phyloP scores from a whole-genome alignment of 2,797 vertebrate genomes.

The Poeciliopsis turneri region DNA sequence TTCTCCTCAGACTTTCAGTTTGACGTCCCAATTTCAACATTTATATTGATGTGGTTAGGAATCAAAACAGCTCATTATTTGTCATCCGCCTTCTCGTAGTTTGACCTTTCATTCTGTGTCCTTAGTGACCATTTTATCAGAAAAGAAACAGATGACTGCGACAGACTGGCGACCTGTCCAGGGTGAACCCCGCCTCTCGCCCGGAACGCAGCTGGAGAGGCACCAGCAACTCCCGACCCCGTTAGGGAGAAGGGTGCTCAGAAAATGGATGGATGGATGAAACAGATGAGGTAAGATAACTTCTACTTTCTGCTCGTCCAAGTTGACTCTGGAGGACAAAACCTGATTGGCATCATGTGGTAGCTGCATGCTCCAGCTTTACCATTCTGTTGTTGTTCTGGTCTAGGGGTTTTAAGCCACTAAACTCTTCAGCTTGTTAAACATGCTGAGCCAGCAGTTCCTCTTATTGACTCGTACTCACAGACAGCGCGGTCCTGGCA shows the following conservation, averaged over 20 bases:
- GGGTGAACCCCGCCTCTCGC: too few relatives aligned
- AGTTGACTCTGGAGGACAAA: background rate
- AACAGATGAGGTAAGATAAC: background rate
- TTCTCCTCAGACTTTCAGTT: background rate
- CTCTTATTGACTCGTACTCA: background rate
- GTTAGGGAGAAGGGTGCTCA: too few relatives aligned
- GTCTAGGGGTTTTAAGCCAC: background rate
- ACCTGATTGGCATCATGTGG: background rate
- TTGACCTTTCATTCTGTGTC: background rate
- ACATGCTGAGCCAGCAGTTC: background rate
- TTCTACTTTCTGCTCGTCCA: background rate
- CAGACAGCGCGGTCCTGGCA: background rate
- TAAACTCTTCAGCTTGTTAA: background rate
- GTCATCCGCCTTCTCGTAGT: background rate
- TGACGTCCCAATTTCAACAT: background rate
- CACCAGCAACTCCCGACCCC: too few relatives aligned
- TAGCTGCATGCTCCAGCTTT: background rate
- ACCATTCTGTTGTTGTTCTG: background rate
- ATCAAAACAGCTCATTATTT: background rate
- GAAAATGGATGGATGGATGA: too few relatives aligned
- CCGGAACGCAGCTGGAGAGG: too few relatives aligned
- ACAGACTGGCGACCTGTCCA: too few relatives aligned
- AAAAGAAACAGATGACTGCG: background rate
- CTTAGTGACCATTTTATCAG: background rate
- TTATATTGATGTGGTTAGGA: too few relatives aligned